These are phyloP conservation scores for Philereme transversata DNA, from an alignment of 2,888 invertebrate species.

Conservation along the genomic window DNA sequence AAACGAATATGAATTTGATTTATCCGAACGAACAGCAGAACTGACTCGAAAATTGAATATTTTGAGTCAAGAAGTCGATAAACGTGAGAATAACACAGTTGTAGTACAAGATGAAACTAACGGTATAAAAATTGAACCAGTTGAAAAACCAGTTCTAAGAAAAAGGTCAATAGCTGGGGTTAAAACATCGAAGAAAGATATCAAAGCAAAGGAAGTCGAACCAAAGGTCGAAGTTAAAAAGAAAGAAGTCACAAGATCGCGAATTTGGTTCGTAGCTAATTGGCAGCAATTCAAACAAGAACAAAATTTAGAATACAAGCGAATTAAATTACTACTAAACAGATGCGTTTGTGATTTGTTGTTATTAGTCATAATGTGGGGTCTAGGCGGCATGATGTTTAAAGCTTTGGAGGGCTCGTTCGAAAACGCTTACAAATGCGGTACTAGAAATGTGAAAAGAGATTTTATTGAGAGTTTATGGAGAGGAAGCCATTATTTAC, in stretches of 20 bases:
- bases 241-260: constrained; percentile 58
- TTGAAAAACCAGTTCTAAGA: constrained; percentile 57
- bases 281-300: constrained; percentile 85
- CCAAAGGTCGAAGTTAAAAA: constrained; percentile 52
- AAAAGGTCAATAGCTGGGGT: constrained; percentile 58
- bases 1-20: constrained; percentile 80
- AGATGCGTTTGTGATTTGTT: constrained; percentile 88
- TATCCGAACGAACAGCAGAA: constrained; percentile 75
- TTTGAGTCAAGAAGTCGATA: constrained; percentile 69
- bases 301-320: constrained; percentile 81
- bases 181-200: constrained; percentile 51
- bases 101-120: constrained; percentile 51
- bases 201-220: constrained; percentile 45
- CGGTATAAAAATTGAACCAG: constrained; percentile 36
- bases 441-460: constrained; percentile 92
- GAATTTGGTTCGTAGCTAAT: constrained; percentile 71
- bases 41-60: constrained; percentile 72
- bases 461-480: constrained; percentile 94
- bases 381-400: constrained; percentile 91
- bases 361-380: constrained; percentile 88
- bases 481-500: constrained; percentile 91
- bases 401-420: constrained; percentile 93
- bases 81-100: constrained; percentile 57
- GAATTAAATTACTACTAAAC: constrained; percentile 84
- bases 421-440: constrained; percentile 94